These are phyloP conservation scores for Sclerurus mexicanus DNA, from an alignment of 2,113 vertebrate species.

Conservation along the genomic window DNA sequence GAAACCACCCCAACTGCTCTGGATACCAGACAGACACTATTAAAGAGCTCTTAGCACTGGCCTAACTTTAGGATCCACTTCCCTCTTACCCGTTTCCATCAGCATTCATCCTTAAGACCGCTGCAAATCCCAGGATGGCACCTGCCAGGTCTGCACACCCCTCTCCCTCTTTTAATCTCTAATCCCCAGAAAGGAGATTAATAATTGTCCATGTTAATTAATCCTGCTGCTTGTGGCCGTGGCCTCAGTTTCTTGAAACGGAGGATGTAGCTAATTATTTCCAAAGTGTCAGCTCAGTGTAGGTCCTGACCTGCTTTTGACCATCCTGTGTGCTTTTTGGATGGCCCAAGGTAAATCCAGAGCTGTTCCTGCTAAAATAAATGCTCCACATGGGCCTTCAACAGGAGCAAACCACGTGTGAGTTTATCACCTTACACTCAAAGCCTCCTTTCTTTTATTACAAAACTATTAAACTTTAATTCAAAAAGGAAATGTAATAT, in stretches of 20 bases:
- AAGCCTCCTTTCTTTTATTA: background rate
- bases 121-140: accelerated
- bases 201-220: background rate
- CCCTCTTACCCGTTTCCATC: background rate
- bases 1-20: background rate
- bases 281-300: accelerated
- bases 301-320: background rate
- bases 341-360: background rate
- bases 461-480: background rate
- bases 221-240: too few species aligned
- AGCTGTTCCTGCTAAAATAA: background rate
- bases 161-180: background rate
- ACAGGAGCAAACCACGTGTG: background rate
- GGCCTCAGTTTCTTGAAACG: accelerated
- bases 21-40: background rate
- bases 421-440: background rate
- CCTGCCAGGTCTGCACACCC: background rate
- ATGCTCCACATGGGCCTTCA: accelerated
- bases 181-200: background rate
- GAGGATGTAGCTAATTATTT: background rate
- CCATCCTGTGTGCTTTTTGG: background rate
- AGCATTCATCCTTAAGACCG: background rate
- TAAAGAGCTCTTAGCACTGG: background rate
- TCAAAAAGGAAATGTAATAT: background rate
- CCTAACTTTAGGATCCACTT: background rate